Base-by-base conservation (phyloP, 2,888 invertebrate genomes). In the Pecten maximus region DNA sequence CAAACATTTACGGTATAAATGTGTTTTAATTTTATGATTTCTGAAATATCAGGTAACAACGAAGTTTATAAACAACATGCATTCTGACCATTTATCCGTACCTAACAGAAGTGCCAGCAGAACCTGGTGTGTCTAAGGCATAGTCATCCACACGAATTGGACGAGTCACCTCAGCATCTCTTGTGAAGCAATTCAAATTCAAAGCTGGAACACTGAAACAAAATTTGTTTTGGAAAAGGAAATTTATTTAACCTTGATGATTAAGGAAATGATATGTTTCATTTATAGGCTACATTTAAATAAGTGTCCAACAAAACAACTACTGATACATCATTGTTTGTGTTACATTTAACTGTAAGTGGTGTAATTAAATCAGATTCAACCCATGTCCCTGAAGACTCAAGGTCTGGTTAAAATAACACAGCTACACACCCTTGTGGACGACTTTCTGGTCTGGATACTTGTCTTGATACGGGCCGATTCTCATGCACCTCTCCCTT, bases 41-140 rank as follows among this genome's bases (percentile, higher is more conserved):
- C n/a, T n/a, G n/a, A n/a, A n/a, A n/a, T n/a, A n/a, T n/a, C n/a
- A n/a, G n/a, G n/a, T n/a, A n/a, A n/a, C n/a, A n/a, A n/a, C n/a
- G n/a, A n/a, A n/a, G n/a, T n/a, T n/a, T n/a, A n/a, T n/a, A n/a
- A n/a, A n/a, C n/a, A n/a, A n/a, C n/a, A n/a, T n/a, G n/a, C n/a
- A n/a, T n/a, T n/a, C n/a, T n/a, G n/a, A n/a, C n/a, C 39, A 50
- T 12, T 28, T 40, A 1, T 4, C 6, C 50, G 89, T 91, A 95
- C 95, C 95, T 95, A 89, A 95, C 93, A 88, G 95, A 94, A n/a
- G 95, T 95, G 19, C 93, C 93, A 28, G 94, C 94, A 39, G 95
- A 93, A 88, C 91, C 88, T 0, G 95, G 94, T 23, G 94, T 93
- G 40, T 94, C 91, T 54, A 95, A 91, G 4, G 93, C 94, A 89